Base-by-base conservation (phyloP, 2,113 vertebrate genomes). In the Paedocypris sp. region DNA sequence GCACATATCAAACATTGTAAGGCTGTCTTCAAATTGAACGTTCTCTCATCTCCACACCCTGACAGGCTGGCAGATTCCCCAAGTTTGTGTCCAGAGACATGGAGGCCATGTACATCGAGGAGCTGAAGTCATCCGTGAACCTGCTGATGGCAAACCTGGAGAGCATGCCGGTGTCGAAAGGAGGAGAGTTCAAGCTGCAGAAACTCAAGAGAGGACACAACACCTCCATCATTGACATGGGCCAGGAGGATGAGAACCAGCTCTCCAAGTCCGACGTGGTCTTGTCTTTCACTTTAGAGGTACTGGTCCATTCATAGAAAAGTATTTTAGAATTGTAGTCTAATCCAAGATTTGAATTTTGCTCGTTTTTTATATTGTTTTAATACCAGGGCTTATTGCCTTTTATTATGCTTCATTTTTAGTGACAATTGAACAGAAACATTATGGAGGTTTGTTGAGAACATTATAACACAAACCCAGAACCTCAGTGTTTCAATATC, bases 121-220 rank as follows among this genome's bases (percentile, higher is more conserved):
- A 99, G 77, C 83, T 99, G 69, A 93, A 93, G 59, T 97, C 95
- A 0, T 98, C 95, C 0, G 94, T 99, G 65, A 99, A 99, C 76
- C 82, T 99, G 53, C 87, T 99, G 54, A 99, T 99, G 95, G 95
- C 93, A 35, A 99, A 99, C 78, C 68, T 99, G 68, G 95, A 99
- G 77, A 99, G 95, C 83, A 98, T 99, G 95, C 95, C 95, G 0
- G 94, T 99, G 52, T 96, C 95, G 60, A 98, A 98, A 79, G 95
- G 95, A 1, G 95, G 94, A 15, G 95, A 99, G 73, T 99, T 99
- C 82, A 99, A 99, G 75, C 87, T 99, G 33, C 95, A 99, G 79
- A 99, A 98, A 67, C 88, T 99, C 48, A 98, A 97, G 62, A 87
- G 95, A 52, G 93, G 93, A 50, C 94, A 99, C 83, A 99, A 97